These are phyloP conservation scores for Ips typographus DNA, from an alignment of 1,140 invertebrate species.

Conservation along the genomic window DNA sequence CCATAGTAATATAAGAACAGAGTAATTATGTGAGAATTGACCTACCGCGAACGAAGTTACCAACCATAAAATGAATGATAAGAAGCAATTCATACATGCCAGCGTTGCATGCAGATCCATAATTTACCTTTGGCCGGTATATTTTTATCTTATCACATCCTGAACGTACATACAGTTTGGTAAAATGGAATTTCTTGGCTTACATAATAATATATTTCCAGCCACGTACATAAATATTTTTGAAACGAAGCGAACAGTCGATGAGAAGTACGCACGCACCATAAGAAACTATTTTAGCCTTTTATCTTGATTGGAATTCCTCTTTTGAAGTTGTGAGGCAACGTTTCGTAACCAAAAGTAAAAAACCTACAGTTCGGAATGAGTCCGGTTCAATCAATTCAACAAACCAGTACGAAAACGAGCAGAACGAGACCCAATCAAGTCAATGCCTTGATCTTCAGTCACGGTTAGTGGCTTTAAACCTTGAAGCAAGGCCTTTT, in stretches of 20 bases:
- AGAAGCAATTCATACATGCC: neutral
- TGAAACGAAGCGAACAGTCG: neutral
- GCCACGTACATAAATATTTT: conserved; percentile 13
- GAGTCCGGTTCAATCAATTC: too few species aligned
- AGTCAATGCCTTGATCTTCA: too few species aligned
- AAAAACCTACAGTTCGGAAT: too few species aligned
- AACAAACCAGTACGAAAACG: too few species aligned
- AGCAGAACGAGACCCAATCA: too few species aligned
- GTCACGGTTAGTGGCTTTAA: too few species aligned
- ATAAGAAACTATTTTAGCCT: neutral
- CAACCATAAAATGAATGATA: neutral
- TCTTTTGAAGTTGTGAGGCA: too few species aligned
- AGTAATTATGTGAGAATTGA: neutral
- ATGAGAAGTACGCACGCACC: conserved; percentile 7
- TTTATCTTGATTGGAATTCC: too few species aligned
- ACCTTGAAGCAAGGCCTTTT: too few species aligned
- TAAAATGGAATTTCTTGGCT: conserved; percentile 9
- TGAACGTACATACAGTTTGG: neutral
- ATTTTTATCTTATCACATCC: conserved; percentile 11
- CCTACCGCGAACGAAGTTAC: neutral
- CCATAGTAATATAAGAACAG: conserved; percentile 4
- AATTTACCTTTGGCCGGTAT: conserved; percentile 13
- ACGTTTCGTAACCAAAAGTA: too few species aligned
- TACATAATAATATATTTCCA: conserved; percentile 4
- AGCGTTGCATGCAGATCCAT: conserved; percentile 10